Evolutionary conservation across 2,888 invertebrate species (phyloP), one percentile per base, ranked within the genome.

Genomic region (Polyploca ridens): DNA sequence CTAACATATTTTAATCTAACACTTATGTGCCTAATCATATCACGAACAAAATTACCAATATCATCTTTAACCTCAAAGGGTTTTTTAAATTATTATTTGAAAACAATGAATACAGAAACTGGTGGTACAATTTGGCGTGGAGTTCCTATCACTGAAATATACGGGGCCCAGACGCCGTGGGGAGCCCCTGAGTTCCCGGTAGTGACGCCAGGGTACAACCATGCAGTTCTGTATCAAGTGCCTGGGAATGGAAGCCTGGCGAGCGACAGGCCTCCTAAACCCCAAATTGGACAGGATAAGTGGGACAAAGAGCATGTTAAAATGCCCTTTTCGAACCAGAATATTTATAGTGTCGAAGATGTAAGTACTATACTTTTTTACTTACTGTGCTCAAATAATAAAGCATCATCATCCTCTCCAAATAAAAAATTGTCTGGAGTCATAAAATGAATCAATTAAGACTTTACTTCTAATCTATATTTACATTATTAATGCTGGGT

Each of bases 291-390:
- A n/a, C 90, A 91, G 7, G 96, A 96, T 76, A 95, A 95, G 78
- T 99, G 99, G 98, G 97, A 97, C 83, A 94, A 95, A 27, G 95
- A 96, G 68, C 96, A 97, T 91, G 98, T 99, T 0, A 95, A 97
- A 72, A 95, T 99, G 96, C 99, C 99, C 0, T 97, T 96, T 86
- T 98, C 98, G 0, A 84, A 92, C 1, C 95, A 96, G 68, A 98
- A 96, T 87, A 94, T 97, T 71, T 98, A 97, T 88, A 96, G 97
- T 10, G 95, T 96, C 10, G 91, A 94, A 78, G 94, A 95, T 83
- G 96, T 96, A 86, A 94, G 89, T 86, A 67, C 61, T 67, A 27
- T 58, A 58, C 44, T 62, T 10, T 65, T 13, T 63, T 38, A 13
- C n/a, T 59, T 1, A n/a, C 27, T 27, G 27, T 27, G 27, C 27